A percentile compares a stretch with the other conserved stretches of the same genome.
These are phyloP conservation scores for Bungarus multicinctus DNA, from an alignment of 2,113 vertebrate genomes.

Conservation along the genomic window DNA sequence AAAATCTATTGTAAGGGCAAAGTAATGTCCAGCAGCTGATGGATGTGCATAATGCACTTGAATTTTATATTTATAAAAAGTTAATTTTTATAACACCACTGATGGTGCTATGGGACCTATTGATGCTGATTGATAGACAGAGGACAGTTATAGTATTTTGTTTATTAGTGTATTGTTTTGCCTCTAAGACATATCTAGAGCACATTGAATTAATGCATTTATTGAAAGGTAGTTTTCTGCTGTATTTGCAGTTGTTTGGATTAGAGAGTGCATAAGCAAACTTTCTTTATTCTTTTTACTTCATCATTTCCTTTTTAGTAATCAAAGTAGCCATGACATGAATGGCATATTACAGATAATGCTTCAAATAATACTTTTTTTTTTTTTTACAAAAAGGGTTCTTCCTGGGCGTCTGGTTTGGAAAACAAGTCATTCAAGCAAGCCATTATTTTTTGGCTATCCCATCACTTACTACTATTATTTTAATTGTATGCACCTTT, in stretches of 20 bases:
- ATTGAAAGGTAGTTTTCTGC: background rate
- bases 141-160: background rate
- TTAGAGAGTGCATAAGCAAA: background rate
- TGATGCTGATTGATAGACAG: background rate
- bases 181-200: background rate
- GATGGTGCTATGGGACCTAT: background rate
- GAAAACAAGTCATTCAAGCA: background rate
- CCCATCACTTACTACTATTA: background rate
- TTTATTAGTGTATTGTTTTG: too few species aligned
- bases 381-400: too few species aligned
- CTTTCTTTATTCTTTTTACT: background rate
- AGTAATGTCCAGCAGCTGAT: background rate
- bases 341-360: background rate
- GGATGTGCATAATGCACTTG: too few species aligned
- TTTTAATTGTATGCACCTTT: background rate
- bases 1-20: background rate
- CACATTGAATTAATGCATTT: background rate
- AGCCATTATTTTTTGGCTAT: background rate
- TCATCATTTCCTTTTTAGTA: background rate
- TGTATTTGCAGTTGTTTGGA: background rate
- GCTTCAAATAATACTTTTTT: too few species aligned
- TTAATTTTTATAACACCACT: background rate
- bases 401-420: background rate
- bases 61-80: background rate
- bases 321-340: background rate